phyloP scores from a whole-genome alignment of 1,140 invertebrate species.

The Andrena cerasifolii region DNA sequence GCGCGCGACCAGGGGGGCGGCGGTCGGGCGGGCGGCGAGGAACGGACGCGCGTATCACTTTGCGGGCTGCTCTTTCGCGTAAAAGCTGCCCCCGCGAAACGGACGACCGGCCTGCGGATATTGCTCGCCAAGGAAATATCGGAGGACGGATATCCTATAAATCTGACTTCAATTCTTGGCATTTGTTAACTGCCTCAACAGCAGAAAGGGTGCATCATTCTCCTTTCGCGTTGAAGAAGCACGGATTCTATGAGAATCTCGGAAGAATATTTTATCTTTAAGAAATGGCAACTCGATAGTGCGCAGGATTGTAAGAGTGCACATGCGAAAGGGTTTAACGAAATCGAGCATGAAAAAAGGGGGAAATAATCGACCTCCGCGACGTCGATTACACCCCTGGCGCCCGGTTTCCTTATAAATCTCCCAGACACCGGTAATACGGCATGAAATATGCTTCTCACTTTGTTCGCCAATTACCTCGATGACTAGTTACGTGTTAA shows the following conservation, averaged over 20 bases:
- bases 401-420: conserved; percentile 15
- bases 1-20: background rate
- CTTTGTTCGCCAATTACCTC: conserved; percentile 50
- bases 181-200: background rate
- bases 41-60: conserved; percentile 31
- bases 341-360: background rate
- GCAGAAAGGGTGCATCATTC: background rate
- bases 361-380: background rate
- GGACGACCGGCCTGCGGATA: background rate
- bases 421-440: conserved; percentile 27
- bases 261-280: too few relatives aligned
- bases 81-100: conserved; percentile 8
- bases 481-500: conserved; percentile 49
- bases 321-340: background rate
- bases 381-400: conserved; percentile 10
- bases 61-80: conserved; percentile 18
- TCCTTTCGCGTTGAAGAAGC: background rate
- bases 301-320: too few relatives aligned
- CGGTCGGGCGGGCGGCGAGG: background rate
- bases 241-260: too few relatives aligned
- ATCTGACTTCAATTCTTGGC: background rate
- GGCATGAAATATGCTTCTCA: conserved; percentile 49
- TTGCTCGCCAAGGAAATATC: conserved; percentile 14
- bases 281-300: too few relatives aligned
- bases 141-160: background rate